Percentiles rank a stretch among this genome's conserved stretches.
phyloP scores from a whole-genome alignment of 2,888 invertebrate genomes.

The Nyleta sp. region DNA sequence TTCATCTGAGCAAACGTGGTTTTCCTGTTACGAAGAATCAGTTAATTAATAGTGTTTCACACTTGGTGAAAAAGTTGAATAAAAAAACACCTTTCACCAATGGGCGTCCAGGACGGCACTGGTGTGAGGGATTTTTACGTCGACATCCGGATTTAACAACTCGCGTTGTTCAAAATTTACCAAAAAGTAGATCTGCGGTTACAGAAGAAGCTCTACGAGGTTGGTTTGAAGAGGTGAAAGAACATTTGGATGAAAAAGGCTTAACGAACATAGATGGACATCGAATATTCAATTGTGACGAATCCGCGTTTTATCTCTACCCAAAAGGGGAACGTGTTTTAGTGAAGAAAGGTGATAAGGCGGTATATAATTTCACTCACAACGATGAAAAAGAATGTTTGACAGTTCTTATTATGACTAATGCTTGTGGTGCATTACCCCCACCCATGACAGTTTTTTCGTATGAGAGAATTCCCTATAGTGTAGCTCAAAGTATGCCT shows the following conservation, averaged over 20 bases:
- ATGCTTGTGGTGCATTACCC: constrained; percentile 63
- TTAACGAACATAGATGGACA: constrained; percentile 15
- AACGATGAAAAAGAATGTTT: constrained; percentile 35
- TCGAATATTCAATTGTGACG: constrained; percentile 46
- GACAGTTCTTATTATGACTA: no score
- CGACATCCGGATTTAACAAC: constrained; percentile 44
- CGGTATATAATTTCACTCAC: constrained; percentile 28
- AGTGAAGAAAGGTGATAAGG: constrained; percentile 34
- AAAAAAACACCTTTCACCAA: constrained; percentile 50
- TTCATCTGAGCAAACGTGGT: constrained; percentile 9
- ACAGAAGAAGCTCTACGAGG: constrained; percentile 1
- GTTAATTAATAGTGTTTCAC: constrained; percentile 52
- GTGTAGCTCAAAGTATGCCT: constrained; percentile 70
- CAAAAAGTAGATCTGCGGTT: background rate
- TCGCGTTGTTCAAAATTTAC: background rate
- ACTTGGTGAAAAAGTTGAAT: constrained; percentile 44
- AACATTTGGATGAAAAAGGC: constrained; percentile 5
- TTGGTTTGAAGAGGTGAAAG: constrained; percentile 66
- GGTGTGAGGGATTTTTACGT: constrained; percentile 60
- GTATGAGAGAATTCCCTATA: constrained; percentile 73
- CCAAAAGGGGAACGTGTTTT: constrained; percentile 26
- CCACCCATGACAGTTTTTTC: constrained; percentile 72
- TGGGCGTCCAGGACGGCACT: constrained; percentile 55
- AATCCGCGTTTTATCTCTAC: constrained; percentile 31
- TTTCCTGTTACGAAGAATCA: constrained; percentile 57